Percentiles rank a stretch among this genome's conserved stretches.
These are phyloP conservation scores for Tachysurus fulvidraco DNA, from an alignment of 2,113 vertebrate genomes.

Conservation along the genomic window DNA sequence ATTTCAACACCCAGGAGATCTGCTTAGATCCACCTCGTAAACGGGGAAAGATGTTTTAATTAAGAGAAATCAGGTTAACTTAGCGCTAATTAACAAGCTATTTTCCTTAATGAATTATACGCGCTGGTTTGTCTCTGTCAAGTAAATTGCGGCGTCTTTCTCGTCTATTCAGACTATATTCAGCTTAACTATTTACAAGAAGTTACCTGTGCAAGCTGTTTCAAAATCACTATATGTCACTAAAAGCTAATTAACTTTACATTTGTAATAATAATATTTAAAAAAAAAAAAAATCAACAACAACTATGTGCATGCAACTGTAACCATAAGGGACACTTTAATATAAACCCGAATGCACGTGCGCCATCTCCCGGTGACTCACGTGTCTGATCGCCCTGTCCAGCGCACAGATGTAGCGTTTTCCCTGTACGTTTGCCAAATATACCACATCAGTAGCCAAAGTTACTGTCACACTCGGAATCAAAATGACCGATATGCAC, in stretches of 20 bases:
- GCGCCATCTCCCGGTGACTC: constrained; percentile 54
- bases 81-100: constrained; percentile 88
- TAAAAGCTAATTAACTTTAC: not conserved
- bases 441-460: not conserved
- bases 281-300: not conserved
- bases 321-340: not conserved
- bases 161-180: constrained; percentile 77
- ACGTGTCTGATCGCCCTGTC: not conserved
- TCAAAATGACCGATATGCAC: constrained; percentile 33
- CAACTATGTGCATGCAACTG: constrained; percentile 9
- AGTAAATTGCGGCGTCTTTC: constrained; percentile 85
- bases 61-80: constrained; percentile 92
- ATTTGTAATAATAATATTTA: not conserved
- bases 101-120: constrained; percentile 89
- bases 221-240: not conserved
- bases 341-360: constrained; percentile 31
- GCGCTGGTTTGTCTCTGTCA: constrained; percentile 86
- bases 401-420: no score
- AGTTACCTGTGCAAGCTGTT: constrained; percentile 10
- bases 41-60: constrained; percentile 93
- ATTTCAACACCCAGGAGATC: constrained; percentile 92
- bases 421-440: not conserved
- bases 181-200: not conserved
- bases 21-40: constrained; percentile 93
- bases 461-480: constrained; percentile 21